Conservation (phyloP, 2,113 vertebrate genomes). For the Oncorhynchus tshawytscha region DNA sequence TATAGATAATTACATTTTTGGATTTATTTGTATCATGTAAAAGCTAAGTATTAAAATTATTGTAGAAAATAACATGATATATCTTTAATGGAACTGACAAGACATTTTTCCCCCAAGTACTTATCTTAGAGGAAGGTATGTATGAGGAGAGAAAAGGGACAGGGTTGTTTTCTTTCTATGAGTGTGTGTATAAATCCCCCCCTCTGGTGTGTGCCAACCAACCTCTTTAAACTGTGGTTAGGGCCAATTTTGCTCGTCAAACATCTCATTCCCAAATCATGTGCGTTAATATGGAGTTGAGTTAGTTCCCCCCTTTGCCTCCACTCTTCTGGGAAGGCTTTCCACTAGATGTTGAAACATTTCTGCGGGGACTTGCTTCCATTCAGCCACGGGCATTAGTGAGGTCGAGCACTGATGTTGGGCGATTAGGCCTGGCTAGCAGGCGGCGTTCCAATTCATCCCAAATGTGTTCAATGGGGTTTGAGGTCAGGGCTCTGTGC, state of each 20-base stretch:
- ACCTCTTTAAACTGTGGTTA: not conserved
- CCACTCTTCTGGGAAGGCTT: too few relatives aligned
- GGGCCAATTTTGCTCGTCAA: not conserved
- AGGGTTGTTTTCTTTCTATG: not conserved
- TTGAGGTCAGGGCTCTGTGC: too few relatives aligned
- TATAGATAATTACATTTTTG: not conserved
- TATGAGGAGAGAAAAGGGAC: not conserved
- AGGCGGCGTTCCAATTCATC: too few relatives aligned
- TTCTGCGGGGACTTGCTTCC: too few relatives aligned
- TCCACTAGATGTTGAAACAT: too few relatives aligned
- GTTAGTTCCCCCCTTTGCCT: too few relatives aligned
- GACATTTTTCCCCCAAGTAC: not conserved
- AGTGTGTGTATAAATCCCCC: not conserved
- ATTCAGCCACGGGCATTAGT: too few relatives aligned
- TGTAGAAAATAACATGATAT: conserved; percentile 5
- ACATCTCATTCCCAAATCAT: too few relatives aligned
- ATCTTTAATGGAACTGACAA: not conserved
- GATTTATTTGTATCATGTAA: not conserved
- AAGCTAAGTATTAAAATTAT: not conserved
- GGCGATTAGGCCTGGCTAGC: too few relatives aligned
- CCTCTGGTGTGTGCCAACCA: not conserved
- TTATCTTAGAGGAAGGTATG: not conserved
- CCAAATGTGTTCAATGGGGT: too few relatives aligned
- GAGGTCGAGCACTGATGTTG: too few relatives aligned
- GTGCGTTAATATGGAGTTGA: too few relatives aligned